Evolutionary conservation across 2,888 invertebrate species (phyloP).

Genomic region (Entomobrya proxima): DNA sequence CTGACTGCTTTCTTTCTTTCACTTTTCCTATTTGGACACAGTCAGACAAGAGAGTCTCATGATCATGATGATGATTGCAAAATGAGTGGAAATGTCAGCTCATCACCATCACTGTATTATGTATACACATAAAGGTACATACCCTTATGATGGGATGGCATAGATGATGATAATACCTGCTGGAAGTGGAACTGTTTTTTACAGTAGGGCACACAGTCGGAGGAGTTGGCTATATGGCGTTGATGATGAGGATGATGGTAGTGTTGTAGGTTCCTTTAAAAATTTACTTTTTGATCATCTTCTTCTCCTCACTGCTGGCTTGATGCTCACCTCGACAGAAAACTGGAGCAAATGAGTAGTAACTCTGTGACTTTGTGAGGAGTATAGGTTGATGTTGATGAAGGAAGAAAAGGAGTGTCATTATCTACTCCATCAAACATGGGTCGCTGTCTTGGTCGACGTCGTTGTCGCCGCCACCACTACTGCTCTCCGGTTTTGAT

Average conservation of each 20-base stretch:
- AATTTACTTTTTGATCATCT: slow-evolving; percentile 64
- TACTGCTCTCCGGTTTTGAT: not conserved
- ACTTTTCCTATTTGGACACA: slow-evolving; percentile 23
- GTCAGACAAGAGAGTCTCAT: not conserved
- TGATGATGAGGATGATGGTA: slow-evolving; percentile 29
- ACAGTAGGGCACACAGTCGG: not conserved
- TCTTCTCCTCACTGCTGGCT: not conserved
- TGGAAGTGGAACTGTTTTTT: not conserved
- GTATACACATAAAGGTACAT: slow-evolving; percentile 9
- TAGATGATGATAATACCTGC: not conserved
- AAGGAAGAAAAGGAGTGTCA: slow-evolving; percentile 34
- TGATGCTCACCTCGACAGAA: slow-evolving; percentile 31
- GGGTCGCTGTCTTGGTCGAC: slow-evolving; percentile 9
- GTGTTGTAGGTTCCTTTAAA: slow-evolving; percentile 49
- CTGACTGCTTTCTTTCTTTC: not conserved
- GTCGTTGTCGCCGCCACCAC: not conserved
- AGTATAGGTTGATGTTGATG: slow-evolving; percentile 20
- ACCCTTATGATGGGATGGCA: not conserved
- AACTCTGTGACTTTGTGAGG: not conserved
- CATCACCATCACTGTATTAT: slow-evolving; percentile 68
- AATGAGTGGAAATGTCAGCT: slow-evolving; percentile 74
- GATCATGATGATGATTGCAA: slow-evolving; percentile 65
- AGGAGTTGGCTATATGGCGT: not conserved
- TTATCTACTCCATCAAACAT: slow-evolving; percentile 46
- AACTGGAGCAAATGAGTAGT: slow-evolving; percentile 21